phyloP scores from a whole-genome alignment of 1,140 invertebrate genomes.

The Homarus americanus region DNA sequence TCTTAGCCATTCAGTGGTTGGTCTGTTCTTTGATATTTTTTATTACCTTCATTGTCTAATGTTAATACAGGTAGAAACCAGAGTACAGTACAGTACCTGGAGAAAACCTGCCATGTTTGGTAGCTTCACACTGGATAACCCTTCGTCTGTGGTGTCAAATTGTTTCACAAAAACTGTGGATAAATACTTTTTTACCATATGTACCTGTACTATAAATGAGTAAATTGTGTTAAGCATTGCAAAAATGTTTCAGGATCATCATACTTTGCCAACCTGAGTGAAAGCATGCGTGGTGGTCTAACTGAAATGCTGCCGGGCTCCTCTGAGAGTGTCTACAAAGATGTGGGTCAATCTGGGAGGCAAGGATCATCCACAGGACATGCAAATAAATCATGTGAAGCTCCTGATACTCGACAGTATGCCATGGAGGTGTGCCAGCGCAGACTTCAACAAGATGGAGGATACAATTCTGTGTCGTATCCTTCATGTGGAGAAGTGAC shows the following conservation, averaged over 20 bases:
- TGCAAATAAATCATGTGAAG: slow-evolving; percentile 22
- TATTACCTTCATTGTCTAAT: too few relatives aligned
- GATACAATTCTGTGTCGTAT: slow-evolving; percentile 21
- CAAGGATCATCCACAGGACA: slow-evolving; percentile 32
- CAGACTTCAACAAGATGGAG: slow-evolving; percentile 37
- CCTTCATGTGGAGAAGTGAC: slow-evolving; percentile 43
- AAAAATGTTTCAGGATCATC: slow-evolving; percentile 39
- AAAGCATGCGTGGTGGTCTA: slow-evolving; percentile 56
- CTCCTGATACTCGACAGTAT: slow-evolving; percentile 38
- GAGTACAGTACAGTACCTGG: too few relatives aligned
- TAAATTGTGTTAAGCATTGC: neutral
- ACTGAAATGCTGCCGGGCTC: slow-evolving; percentile 47
- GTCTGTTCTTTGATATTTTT: too few relatives aligned
- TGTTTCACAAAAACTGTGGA: too few relatives aligned
- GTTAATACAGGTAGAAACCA: too few relatives aligned
- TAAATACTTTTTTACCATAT: too few relatives aligned
- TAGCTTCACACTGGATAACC: too few relatives aligned
- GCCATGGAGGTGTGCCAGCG: slow-evolving; percentile 47
- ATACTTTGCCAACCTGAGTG: slow-evolving; percentile 59
- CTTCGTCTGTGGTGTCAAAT: too few relatives aligned
- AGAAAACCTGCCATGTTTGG: too few relatives aligned
- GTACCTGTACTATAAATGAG: too few relatives aligned
- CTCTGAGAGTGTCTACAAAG: slow-evolving; percentile 39
- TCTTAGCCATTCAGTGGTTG: too few relatives aligned
- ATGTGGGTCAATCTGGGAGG: slow-evolving; percentile 35